A percentile compares a stretch with the other conserved stretches of the same genome.
Evolutionary conservation across 1,140 invertebrate species (phyloP).

Genomic region (Macrobrachium rosenbergii): DNA sequence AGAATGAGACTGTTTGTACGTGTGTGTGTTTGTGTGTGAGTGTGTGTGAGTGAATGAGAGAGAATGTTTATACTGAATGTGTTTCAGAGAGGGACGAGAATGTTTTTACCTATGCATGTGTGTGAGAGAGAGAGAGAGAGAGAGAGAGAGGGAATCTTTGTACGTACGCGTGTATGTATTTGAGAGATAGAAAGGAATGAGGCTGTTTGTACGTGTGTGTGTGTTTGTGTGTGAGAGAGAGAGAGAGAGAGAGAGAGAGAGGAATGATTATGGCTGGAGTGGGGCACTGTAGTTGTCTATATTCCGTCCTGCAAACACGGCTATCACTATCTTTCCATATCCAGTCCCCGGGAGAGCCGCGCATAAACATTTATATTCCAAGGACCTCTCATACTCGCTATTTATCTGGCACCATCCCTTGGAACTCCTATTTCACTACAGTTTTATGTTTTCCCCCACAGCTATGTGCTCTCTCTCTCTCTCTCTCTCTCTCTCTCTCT

Average conservation of each 20-base stretch:
- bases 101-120: too few relatives aligned
- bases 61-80: too few relatives aligned
- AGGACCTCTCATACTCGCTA: not conserved
- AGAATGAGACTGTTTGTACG: too few relatives aligned
- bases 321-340: not conserved
- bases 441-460: not conserved
- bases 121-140: not conserved
- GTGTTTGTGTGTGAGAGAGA: slow-evolving; percentile 15
- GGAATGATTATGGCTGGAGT: not conserved
- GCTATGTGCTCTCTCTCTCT: not conserved
- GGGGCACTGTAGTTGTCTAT: not conserved
- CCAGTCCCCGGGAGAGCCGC: not conserved
- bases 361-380: not conserved
- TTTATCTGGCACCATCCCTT: not conserved
- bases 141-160: not conserved
- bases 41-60: too few relatives aligned
- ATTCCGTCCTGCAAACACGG: not conserved
- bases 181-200: not conserved
- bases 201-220: slow-evolving; percentile 4
- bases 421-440: not conserved
- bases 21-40: too few relatives aligned
- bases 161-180: not conserved
- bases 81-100: too few relatives aligned
- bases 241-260: not conserved
- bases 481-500: slow-evolving; percentile 3